These are phyloP conservation scores for Choloepus didactylus DNA, from an alignment of 2,797 vertebrate species.

Conservation along the genomic window DNA sequence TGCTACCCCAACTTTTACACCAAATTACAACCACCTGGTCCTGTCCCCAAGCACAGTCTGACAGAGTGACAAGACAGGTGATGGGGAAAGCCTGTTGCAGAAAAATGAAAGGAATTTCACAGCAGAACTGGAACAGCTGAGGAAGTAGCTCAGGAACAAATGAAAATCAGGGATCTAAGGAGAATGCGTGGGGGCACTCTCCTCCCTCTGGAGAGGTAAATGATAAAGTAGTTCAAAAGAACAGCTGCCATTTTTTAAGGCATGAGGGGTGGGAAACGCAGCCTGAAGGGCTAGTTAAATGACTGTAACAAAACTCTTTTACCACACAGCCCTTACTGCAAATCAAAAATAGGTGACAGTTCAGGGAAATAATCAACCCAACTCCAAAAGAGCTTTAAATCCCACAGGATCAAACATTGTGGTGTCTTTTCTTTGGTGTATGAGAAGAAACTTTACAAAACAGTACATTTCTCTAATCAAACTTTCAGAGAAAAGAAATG, in stretches of 20 bases:
- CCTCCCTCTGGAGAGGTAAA: neutral
- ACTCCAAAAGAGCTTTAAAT: conserved; percentile 8
- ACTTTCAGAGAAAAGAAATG: conserved; percentile 2
- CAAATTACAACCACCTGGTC: neutral
- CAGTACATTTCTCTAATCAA: neutral
- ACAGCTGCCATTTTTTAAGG: conserved; percentile 36
- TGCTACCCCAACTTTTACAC: neutral
- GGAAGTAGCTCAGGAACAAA: neutral
- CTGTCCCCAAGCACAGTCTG: neutral
- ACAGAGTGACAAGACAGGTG: conserved; percentile 66
- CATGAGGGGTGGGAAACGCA: neutral
- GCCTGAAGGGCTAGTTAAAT: neutral
- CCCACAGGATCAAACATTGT: neutral
- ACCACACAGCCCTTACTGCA: neutral
- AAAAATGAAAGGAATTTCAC: conserved; percentile 51
- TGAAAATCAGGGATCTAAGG: neutral
- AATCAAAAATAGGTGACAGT: neutral
- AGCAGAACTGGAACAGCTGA: conserved; percentile 72
- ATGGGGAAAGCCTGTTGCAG: neutral
- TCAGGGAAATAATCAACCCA: neutral
- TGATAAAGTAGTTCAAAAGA: neutral
- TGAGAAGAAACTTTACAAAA: conserved; percentile 43
- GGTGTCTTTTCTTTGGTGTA: neutral
- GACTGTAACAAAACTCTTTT: neutral
- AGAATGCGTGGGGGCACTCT: neutral